phyloP scores from a whole-genome alignment of 2,888 invertebrate species.

The Drosophila fungiperda region DNA sequence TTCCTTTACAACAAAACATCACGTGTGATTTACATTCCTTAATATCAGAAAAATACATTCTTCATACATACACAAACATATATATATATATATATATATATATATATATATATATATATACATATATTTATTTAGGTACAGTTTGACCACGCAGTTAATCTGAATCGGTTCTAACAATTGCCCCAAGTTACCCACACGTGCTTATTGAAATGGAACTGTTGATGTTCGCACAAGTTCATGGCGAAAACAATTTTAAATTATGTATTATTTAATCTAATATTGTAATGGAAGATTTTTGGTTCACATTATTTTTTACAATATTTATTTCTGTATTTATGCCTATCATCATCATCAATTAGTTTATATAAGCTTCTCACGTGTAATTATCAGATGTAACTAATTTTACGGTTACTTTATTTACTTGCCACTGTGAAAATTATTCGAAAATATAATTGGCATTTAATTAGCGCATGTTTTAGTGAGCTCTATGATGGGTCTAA shows the following conservation, averaged over 20 bases:
- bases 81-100: neutral
- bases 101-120: neutral
- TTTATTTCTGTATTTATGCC: constrained; percentile 18
- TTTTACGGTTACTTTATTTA: constrained; percentile 24
- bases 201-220: constrained; percentile 29
- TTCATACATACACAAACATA: neutral
- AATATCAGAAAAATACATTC: neutral
- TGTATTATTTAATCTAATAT: constrained; percentile 21
- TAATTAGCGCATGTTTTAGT: constrained; percentile 32
- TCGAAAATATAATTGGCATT: constrained; percentile 13
- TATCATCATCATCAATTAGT: constrained; percentile 1
- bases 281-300: constrained; percentile 35
- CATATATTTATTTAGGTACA: neutral
- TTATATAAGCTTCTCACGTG: constrained; percentile 42
- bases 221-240: constrained; percentile 64
- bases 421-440: constrained; percentile 42
- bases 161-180: constrained; percentile 23
- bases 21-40: constrained; percentile 5
- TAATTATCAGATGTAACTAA: constrained; percentile 56
- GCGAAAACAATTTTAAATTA: constrained; percentile 72
- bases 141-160: constrained; percentile 18
- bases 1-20: neutral
- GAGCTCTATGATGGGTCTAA: constrained; percentile 25
- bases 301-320: neutral
- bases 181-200: constrained; percentile 28